Evolutionary conservation across 1,140 invertebrate genomes (phyloP), one percentile per base, ranked within the genome.

Genomic region (Sitobion miscanthi): DNA sequence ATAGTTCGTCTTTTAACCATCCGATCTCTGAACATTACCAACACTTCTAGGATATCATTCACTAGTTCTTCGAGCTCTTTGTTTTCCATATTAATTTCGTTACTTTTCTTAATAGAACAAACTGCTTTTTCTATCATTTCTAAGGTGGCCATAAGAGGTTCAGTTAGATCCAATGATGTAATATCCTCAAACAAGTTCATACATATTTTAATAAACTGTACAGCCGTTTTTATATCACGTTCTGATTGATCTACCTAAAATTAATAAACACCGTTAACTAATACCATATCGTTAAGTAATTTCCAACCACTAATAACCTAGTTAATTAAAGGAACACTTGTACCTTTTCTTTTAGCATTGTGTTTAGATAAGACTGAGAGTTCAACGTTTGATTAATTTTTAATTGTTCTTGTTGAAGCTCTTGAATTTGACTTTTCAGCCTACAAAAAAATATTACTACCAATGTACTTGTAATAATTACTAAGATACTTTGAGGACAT

Each of bases 341-440:
- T 91, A 93, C 91, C 25, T 93, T 93, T 3, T 93, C 91, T 85
- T 93, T 93, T 54, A 93, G 11, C 77, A 83, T 93, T 21, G 69
- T 85, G n/a, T 93, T 93, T 52, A 93, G 86, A 54, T 93, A 93
- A 54, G 91, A 93, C 52, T 93, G 91, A 49, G 91, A 93, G 49
- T 83, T 85, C 42, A 93, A 54, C 0, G 91, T 83, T 85, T 93
- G 91, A 38, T 93, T 93, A 38, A 93, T 85, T 93, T 93, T 93
- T 30, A 83, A 35, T 86, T 93, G 77, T 25, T 83, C 91, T 54
- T 93, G 91, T 83, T 93, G 91, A 57, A 93, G 91, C 9, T 93
- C 91, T 93, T 93, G 69, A 42, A 93, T 93, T 85, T 93, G 91
- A 85, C 82, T 93, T 85, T 93, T 93, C 23, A 93, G 38, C 25